These are phyloP conservation scores for Drosophila tripunctata DNA, from an alignment of 2,888 invertebrate species.

Conservation along the genomic window DNA sequence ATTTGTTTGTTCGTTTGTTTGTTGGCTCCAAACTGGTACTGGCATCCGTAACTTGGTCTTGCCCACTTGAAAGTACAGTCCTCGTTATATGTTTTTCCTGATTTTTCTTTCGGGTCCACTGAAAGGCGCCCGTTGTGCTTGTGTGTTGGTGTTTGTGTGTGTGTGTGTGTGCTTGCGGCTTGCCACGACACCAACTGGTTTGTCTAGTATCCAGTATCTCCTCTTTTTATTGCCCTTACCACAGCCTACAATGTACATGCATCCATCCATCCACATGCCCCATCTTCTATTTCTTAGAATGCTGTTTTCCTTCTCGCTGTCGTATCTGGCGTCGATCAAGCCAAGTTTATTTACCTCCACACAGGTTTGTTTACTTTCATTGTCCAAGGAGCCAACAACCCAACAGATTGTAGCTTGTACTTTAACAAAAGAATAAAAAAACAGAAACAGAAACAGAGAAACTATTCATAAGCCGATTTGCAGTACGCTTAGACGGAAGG, in stretches of 20 bases:
- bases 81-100: conserved; percentile 63
- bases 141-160: conserved; percentile 12
- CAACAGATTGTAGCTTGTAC: background rate
- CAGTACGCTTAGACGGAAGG: conserved; percentile 67
- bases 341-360: conserved; percentile 70
- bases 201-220: conserved; percentile 70
- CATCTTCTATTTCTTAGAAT: conserved; percentile 67
- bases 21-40: conserved; percentile 74
- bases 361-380: conserved; percentile 52
- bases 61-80: conserved; percentile 63
- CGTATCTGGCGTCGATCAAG: conserved; percentile 57
- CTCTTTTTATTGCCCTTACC: conserved; percentile 54
- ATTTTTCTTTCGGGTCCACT: conserved; percentile 61
- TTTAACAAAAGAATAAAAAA: conserved; percentile 15
- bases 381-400: conserved; percentile 10
- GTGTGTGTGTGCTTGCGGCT: conserved; percentile 25
- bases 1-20: conserved; percentile 78
- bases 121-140: conserved; percentile 48
- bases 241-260: background rate
- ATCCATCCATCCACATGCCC: background rate
- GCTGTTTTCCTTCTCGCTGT: conserved; percentile 61
- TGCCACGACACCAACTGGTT: conserved; percentile 62
- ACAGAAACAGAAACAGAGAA: conserved; percentile 5
- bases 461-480: conserved; percentile 18
- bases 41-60: conserved; percentile 54